Percentiles rank a stretch among this genome's conserved stretches.
Conservation (phyloP, 2,113 vertebrate species). For the Zapus hudsonius region DNA sequence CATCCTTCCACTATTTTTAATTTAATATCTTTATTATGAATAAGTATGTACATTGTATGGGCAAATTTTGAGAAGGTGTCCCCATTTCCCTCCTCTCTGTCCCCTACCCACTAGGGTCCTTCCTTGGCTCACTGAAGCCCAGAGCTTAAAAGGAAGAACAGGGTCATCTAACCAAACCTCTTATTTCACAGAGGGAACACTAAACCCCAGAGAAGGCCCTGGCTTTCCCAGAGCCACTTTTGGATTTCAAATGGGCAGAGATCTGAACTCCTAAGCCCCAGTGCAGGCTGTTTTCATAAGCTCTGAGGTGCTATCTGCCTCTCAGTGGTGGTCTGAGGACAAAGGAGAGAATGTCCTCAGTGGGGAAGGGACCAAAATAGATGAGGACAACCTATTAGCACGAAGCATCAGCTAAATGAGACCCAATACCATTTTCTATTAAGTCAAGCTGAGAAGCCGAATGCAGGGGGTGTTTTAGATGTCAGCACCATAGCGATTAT, state of each 20-base stretch:
- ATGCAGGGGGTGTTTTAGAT: slow-evolving; percentile 50
- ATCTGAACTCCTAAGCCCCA: background rate
- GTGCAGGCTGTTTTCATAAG: background rate
- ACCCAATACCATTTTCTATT: slow-evolving; percentile 60
- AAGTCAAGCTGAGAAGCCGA: slow-evolving; percentile 69
- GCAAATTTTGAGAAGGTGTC: no score
- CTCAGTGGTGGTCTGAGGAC: slow-evolving; percentile 47
- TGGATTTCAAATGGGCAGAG: background rate
- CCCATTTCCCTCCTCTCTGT: no score
- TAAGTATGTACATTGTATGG: no score
- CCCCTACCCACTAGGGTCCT: no score
- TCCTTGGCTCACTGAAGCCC: background rate
- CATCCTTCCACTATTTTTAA: background rate
- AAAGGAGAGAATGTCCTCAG: slow-evolving; percentile 55
- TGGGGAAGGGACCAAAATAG: slow-evolving; percentile 61
- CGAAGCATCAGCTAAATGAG: slow-evolving; percentile 58
- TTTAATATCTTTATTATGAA: no score
- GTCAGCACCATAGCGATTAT: slow-evolving; percentile 62
- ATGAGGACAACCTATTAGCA: slow-evolving; percentile 68
- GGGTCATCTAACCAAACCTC: background rate
- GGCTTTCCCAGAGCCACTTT: background rate
- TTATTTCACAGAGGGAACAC: background rate
- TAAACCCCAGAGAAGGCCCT: background rate
- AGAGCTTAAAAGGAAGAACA: background rate
- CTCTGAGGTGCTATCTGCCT: background rate